Percentiles rank a stretch among this genome's conserved stretches.
Conservation (phyloP, 2,888 invertebrate species). For the Hemistola chrysoprasaria region DNA sequence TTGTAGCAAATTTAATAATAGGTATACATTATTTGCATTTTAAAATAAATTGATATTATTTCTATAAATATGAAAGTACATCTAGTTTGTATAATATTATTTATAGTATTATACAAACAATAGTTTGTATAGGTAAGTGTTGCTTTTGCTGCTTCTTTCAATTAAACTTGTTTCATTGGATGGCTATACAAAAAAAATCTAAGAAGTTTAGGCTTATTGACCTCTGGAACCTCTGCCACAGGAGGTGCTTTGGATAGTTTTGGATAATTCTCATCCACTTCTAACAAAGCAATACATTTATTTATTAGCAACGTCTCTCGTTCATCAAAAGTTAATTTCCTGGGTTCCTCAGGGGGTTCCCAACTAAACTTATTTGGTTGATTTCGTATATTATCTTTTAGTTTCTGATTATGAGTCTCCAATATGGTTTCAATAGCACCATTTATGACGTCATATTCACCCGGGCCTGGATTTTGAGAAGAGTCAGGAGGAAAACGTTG, state of each 20-base stretch:
- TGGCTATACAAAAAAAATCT: conserved; percentile 21
- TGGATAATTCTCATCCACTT: conserved; percentile 25
- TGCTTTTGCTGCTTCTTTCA: too few relatives aligned
- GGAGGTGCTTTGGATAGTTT: background rate
- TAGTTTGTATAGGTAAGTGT: too few relatives aligned
- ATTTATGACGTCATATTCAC: conserved; percentile 44
- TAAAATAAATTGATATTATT: too few relatives aligned
- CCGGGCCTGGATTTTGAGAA: conserved; percentile 51
- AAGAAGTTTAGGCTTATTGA: conserved; percentile 15
- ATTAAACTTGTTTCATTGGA: conserved; percentile 1
- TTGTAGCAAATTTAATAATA: too few relatives aligned
- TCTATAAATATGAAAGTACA: too few relatives aligned
- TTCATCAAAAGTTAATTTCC: conserved; percentile 40
- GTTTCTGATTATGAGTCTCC: conserved; percentile 52
- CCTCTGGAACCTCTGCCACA: background rate
- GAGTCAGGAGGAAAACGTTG: conserved; percentile 42
- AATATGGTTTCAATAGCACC: conserved; percentile 58
- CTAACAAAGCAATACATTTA: conserved; percentile 51
- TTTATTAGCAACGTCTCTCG: conserved; percentile 43
- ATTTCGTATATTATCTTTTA: conserved; percentile 51
- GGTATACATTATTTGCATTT: too few relatives aligned
- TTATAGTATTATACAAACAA: too few relatives aligned
- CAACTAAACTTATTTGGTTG: conserved; percentile 43
- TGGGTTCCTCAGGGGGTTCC: conserved; percentile 35
- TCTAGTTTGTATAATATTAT: too few relatives aligned